Evolutionary conservation across 2,888 invertebrate species (phyloP).

Genomic region (Dilophus febrilis): DNA sequence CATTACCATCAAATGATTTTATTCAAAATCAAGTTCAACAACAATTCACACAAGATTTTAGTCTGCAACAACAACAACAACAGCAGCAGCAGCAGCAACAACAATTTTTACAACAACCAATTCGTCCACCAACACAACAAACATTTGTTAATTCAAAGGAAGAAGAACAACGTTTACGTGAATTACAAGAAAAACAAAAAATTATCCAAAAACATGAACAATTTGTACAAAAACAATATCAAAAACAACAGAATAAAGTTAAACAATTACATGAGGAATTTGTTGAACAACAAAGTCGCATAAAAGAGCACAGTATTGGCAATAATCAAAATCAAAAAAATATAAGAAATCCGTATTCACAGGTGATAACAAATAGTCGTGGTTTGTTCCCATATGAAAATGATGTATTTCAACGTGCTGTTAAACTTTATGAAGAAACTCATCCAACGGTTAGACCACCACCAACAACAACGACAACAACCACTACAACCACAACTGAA

Average conservation of each 20-base stretch:
- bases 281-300: constrained; percentile 49
- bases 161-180: constrained; percentile 43
- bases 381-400: constrained; percentile 45
- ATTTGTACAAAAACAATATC: constrained; percentile 60
- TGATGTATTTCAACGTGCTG: constrained; percentile 43
- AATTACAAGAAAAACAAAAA: constrained; percentile 52
- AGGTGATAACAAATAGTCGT: constrained; percentile 21
- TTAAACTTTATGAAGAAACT: constrained; percentile 47
- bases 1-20: constrained; percentile 5
- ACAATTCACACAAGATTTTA: constrained; percentile 23
- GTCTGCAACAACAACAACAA: not conserved
- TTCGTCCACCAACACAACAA: not conserved
- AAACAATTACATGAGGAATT: constrained; percentile 55
- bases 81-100: not conserved
- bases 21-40: constrained; percentile 21
- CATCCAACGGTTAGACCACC: constrained; percentile 55
- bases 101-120: not conserved
- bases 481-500: constrained; percentile 36
- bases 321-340: constrained; percentile 30
- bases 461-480: constrained; percentile 47
- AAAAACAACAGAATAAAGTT: constrained; percentile 60
- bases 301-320: constrained; percentile 33
- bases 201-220: constrained; percentile 60
- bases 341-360: constrained; percentile 14
- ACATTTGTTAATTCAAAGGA: constrained; percentile 4